Percentiles rank a stretch among this genome's conserved stretches.
These are phyloP conservation scores for Lasioglossum lativentre DNA, from an alignment of 2,888 invertebrate species.

Conservation along the genomic window DNA sequence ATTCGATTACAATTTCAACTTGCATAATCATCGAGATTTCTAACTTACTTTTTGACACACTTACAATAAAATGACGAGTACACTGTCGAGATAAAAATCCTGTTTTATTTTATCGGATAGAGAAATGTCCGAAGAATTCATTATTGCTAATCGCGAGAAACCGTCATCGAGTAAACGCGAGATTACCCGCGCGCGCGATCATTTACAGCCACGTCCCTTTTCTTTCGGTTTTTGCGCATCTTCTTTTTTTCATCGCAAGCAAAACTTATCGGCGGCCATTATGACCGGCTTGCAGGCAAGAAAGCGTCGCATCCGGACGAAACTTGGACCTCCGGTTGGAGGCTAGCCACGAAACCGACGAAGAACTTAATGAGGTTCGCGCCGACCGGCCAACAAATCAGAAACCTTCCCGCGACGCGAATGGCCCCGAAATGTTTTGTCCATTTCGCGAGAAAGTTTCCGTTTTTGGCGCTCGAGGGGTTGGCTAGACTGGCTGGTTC, in stretches of 20 bases:
- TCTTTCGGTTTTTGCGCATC: background rate
- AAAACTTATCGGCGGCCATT: conserved; percentile 14
- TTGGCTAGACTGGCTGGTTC: background rate
- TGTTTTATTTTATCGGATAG: background rate
- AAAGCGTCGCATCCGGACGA: conserved; percentile 24
- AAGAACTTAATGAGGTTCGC: conserved; percentile 46
- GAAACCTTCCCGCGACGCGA: conserved; percentile 19
- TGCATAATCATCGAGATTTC: too few species aligned
- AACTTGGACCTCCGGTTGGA: conserved; percentile 23
- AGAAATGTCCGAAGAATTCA: background rate
- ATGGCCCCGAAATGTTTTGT: conserved; percentile 28
- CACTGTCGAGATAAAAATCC: too few species aligned
- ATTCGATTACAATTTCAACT: too few species aligned
- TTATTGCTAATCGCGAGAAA: background rate
- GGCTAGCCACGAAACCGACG: conserved; percentile 16
- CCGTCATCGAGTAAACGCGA: background rate
- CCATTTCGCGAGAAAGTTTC: background rate
- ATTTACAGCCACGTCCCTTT: background rate
- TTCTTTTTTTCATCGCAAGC: background rate
- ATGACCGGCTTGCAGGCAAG: conserved; percentile 14
- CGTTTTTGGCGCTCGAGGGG: background rate
- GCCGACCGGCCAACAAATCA: conserved; percentile 25
- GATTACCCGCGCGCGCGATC: background rate
- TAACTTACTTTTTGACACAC: too few species aligned
- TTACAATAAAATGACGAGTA: too few species aligned